A percentile compares a stretch with the other conserved stretches of the same genome.
These are phyloP conservation scores for Elephas maximus DNA, from an alignment of 2,113 vertebrate genomes.

Conservation along the genomic window DNA sequence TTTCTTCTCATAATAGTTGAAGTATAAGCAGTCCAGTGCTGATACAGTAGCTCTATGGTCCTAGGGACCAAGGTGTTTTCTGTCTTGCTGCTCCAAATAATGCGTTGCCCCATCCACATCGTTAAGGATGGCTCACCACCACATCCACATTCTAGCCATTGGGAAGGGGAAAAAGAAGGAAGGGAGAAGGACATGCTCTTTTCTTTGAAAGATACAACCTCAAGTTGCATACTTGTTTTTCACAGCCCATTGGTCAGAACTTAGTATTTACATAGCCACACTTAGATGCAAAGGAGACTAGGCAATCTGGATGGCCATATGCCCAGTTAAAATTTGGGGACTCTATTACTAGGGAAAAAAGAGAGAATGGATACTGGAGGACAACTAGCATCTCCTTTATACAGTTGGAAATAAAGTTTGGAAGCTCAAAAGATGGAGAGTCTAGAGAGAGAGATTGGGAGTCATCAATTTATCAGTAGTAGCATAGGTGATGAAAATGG, in stretches of 20 bases:
- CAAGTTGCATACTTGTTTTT: neutral
- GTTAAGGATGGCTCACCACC: neutral
- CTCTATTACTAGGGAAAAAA: neutral
- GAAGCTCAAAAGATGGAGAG: neutral
- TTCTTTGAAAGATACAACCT: constrained; percentile 28
- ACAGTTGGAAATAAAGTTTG: neutral
- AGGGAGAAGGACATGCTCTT: neutral
- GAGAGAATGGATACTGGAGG: neutral
- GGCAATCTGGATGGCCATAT: neutral
- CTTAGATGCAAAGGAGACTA: neutral
- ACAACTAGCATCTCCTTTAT: neutral
- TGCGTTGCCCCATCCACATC: neutral
- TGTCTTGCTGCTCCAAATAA: neutral
- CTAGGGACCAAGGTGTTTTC: neutral
- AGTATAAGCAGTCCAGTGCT: neutral
- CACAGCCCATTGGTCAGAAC: neutral
- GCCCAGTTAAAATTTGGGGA: neutral
- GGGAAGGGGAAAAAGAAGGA: neutral
- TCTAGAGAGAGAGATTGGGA: neutral
- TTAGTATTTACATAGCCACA: neutral
- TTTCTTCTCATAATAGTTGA: neutral
- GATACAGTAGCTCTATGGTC: neutral
- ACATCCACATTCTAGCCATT: neutral
- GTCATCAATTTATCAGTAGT: neutral
- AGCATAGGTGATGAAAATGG: neutral